Percentiles rank a stretch among this genome's conserved stretches.
Evolutionary conservation across 1,140 invertebrate genomes (phyloP).

Genomic region (Caenorhabditis brenneri): DNA sequence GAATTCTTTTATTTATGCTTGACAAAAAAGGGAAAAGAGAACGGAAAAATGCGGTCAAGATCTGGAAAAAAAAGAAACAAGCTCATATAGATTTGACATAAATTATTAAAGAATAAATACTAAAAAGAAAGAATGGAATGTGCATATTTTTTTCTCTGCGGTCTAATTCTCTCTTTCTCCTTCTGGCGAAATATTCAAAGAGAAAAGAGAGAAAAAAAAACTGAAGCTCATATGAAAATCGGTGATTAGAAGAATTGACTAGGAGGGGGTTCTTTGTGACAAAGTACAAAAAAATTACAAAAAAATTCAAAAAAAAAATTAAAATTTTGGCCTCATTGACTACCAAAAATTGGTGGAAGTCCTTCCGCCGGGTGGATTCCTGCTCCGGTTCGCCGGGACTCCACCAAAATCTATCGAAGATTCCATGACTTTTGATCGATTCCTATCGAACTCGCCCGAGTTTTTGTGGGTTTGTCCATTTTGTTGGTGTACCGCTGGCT

Average conservation of each 20-base stretch:
- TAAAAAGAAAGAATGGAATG: neutral
- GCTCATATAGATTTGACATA: neutral
- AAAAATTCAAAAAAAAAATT: slow-evolving; percentile 26
- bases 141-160: neutral
- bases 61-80: neutral
- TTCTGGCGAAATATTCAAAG: neutral
- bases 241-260: slow-evolving; percentile 22
- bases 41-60: slow-evolving; percentile 14
- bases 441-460: slow-evolving; percentile 12
- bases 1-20: slow-evolving; percentile 1
- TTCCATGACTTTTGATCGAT: slow-evolving; percentile 31
- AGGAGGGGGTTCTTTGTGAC: neutral
- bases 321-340: neutral
- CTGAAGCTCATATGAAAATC: neutral
- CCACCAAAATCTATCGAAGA: slow-evolving; percentile 46
- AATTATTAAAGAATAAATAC: neutral
- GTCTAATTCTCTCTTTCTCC: neutral
- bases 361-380: slow-evolving; percentile 59
- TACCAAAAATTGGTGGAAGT: slow-evolving; percentile 59
- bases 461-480: slow-evolving; percentile 38
- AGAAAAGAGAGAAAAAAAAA: neutral
- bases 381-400: neutral
- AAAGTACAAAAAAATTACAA: neutral
- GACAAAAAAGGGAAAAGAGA: neutral
- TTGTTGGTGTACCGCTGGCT: neutral